Percentiles rank a stretch among this genome's conserved stretches.
Evolutionary conservation across 2,888 invertebrate species (phyloP).

Genomic region (Trichopoda pennipes): DNA sequence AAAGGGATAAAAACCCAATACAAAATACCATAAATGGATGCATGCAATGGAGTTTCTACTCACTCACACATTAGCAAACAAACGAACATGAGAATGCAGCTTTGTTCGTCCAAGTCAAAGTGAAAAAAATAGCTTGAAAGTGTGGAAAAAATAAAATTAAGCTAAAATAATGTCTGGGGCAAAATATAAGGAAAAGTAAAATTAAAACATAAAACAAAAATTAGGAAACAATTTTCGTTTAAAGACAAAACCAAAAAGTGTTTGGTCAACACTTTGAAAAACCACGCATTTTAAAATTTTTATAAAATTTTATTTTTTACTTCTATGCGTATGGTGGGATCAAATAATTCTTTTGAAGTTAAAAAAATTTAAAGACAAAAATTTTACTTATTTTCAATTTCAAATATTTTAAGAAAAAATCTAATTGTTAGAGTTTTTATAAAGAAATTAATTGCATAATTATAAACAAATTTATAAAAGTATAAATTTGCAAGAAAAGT

Average conservation of each 20-base stretch:
- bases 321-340: conserved; percentile 11
- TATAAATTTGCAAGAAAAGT: no score
- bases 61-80: conserved; percentile 14
- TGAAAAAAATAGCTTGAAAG: conserved; percentile 42
- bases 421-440: no score
- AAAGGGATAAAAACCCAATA: conserved; percentile 55
- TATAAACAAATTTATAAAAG: no score
- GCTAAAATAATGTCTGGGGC: conserved; percentile 55
- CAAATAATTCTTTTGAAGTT: no score
- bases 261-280: conserved; percentile 60
- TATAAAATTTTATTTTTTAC: not conserved
- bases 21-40: conserved; percentile 35
- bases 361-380: no score
- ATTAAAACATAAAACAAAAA: not conserved
- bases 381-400: no score
- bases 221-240: conserved; percentile 38
- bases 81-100: not conserved
- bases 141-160: conserved; percentile 40
- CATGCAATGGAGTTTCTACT: conserved; percentile 2
- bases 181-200: conserved; percentile 18
- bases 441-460: no score
- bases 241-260: conserved; percentile 46
- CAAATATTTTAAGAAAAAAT: no score
- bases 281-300: conserved; percentile 57
- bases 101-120: conserved; percentile 12